phyloP scores from a whole-genome alignment of 1,140 invertebrate species.

The Melitaea cinxia region DNA sequence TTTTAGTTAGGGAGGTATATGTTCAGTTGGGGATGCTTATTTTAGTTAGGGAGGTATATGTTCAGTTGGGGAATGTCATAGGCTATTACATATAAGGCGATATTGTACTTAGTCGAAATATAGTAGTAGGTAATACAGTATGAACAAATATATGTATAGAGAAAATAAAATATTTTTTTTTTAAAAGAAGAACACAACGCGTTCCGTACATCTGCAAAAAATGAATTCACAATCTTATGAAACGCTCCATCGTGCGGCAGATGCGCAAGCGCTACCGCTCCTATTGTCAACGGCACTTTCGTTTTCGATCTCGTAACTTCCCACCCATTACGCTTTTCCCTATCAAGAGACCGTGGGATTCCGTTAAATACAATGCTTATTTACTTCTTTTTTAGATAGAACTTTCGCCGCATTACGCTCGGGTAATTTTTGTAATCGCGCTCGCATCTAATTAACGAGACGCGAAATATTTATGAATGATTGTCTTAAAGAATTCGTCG shows the following conservation, averaged over 20 bases:
- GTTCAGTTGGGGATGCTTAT: no score
- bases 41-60: no score
- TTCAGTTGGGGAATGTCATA: no score
- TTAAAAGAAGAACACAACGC: neutral
- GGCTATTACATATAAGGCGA: no score
- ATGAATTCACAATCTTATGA: constrained; percentile 31
- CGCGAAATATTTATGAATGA: constrained; percentile 27
- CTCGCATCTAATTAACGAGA: constrained; percentile 53
- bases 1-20: no score
- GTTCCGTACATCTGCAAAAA: constrained; percentile 8
- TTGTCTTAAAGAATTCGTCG: constrained; percentile 1
- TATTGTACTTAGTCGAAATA: no score
- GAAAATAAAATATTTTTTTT: no score
- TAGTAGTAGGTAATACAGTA: no score
- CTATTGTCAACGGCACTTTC: constrained; percentile 61
- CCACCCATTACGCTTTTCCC: constrained; percentile 71
- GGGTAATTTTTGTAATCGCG: constrained; percentile 62
- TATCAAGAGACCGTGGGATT: constrained; percentile 73
- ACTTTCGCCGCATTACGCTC: constrained; percentile 65
- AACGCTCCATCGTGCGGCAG: constrained; percentile 33
- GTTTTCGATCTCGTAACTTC: constrained; percentile 59
- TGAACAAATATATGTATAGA: no score
- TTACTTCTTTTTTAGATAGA: constrained; percentile 66
- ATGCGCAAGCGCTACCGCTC: constrained; percentile 45
- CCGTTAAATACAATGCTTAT: constrained; percentile 60